phyloP scores from a whole-genome alignment of 2,888 invertebrate genomes.

The Philaethria dido region DNA sequence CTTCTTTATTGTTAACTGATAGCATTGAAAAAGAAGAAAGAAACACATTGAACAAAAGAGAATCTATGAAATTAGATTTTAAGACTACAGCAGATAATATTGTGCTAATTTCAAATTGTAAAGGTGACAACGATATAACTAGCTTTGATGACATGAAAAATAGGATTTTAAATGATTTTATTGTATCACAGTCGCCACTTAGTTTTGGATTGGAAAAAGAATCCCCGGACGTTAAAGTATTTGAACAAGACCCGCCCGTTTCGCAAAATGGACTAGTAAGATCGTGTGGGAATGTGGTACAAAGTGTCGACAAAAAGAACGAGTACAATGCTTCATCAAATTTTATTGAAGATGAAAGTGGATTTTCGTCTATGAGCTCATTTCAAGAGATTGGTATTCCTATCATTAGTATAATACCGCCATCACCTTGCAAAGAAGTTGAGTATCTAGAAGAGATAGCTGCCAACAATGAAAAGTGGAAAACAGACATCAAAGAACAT shows the following conservation, averaged over 20 bases:
- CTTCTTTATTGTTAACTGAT: slow-evolving; percentile 38
- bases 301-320: slow-evolving; percentile 57
- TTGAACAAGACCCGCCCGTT: slow-evolving; percentile 51
- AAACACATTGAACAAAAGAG: slow-evolving; percentile 50
- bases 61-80: slow-evolving; percentile 55
- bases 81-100: slow-evolving; percentile 56
- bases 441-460: slow-evolving; percentile 62
- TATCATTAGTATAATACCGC: slow-evolving; percentile 77
- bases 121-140: slow-evolving; percentile 52
- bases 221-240: slow-evolving; percentile 53
- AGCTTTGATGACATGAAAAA: slow-evolving; percentile 55
- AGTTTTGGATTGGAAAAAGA: slow-evolving; percentile 59
- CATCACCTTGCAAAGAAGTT: slow-evolving; percentile 75
- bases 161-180: slow-evolving; percentile 53
- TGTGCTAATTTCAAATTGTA: slow-evolving; percentile 54
- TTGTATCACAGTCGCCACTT: slow-evolving; percentile 55
- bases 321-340: slow-evolving; percentile 64
- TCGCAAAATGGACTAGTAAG: slow-evolving; percentile 45
- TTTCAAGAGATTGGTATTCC: slow-evolving; percentile 92
- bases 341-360: slow-evolving; percentile 90
- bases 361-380: slow-evolving; percentile 93
- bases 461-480: slow-evolving; percentile 67
- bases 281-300: slow-evolving; percentile 48
- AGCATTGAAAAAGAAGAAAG: slow-evolving; percentile 47
- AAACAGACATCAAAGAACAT: slow-evolving; percentile 61